Evolutionary conservation across 1,140 invertebrate genomes (phyloP).

Genomic region (Trinorchestia longiramus): DNA sequence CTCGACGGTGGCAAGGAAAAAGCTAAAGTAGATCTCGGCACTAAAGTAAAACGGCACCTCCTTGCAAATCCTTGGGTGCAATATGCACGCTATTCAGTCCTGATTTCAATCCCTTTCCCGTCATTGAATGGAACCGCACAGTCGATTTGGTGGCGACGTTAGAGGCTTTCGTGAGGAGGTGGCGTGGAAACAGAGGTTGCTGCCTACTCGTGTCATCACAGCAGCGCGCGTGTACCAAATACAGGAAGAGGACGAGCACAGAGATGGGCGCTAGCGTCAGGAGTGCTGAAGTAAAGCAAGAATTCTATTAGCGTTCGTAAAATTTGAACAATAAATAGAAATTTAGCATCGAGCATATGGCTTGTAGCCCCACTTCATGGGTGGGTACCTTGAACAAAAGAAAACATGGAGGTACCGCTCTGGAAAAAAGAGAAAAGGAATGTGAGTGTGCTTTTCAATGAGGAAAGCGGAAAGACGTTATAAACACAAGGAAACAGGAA

Average conservation of each 20-base stretch:
- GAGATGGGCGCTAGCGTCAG: not conserved
- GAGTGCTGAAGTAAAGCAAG: not conserved
- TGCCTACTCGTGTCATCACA: not conserved
- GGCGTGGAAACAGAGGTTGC: constrained; percentile 12
- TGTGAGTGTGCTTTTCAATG: too few relatives aligned
- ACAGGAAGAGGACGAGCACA: not conserved
- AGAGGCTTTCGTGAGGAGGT: constrained; percentile 26
- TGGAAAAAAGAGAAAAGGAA: not conserved
- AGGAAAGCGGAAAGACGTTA: not conserved
- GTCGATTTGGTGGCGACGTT: constrained; percentile 39
- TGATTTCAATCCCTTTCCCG: constrained; percentile 53
- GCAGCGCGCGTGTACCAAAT: not conserved
- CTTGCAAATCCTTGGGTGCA: constrained; percentile 15
- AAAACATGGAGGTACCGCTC: not conserved
- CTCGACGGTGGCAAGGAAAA: constrained; percentile 9
- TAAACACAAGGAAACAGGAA: not conserved
- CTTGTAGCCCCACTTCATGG: not conserved
- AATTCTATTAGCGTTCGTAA: not conserved
- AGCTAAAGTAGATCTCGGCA: constrained; percentile 31
- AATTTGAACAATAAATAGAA: not conserved
- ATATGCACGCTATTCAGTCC: constrained; percentile 46
- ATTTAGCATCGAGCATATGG: not conserved
- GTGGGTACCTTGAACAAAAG: not conserved
- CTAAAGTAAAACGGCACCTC: constrained; percentile 27
- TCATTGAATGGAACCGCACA: constrained; percentile 40